These are phyloP conservation scores for Xenotilapia flavipinnis DNA, from an alignment of 2,113 vertebrate genomes.

Conservation along the genomic window DNA sequence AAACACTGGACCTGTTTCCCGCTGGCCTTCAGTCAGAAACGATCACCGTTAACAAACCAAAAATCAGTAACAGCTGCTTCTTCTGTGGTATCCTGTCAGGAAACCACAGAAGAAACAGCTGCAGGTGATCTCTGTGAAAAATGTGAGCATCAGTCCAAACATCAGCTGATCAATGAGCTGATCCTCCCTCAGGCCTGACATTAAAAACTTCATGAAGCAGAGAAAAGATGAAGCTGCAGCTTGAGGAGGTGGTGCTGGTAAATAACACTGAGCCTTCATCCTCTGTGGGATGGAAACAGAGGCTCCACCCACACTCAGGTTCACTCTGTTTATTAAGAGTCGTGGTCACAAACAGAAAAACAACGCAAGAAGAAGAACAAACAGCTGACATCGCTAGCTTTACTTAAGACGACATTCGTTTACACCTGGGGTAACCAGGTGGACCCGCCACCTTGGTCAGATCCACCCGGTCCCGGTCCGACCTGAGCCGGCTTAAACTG, in stretches of 20 bases:
- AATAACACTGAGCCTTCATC: neutral
- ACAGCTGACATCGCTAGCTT: neutral
- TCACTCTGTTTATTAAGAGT: conserved; percentile 39
- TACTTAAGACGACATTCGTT: neutral
- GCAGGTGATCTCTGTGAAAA: neutral
- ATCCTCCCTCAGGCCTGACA: neutral
- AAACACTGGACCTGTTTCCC: neutral
- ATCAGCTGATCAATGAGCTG: neutral
- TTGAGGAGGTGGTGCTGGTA: neutral
- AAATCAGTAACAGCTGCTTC: neutral
- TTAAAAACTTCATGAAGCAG: neutral
- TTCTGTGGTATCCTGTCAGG: neutral
- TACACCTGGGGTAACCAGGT: neutral
- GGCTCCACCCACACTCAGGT: neutral
- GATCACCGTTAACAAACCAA: neutral
- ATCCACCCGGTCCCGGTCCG: neutral
- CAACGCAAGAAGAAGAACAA: neutral
- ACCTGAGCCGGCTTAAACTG: neutral
- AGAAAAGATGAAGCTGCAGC: neutral
- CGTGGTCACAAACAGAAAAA: neutral
- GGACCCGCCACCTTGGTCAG: neutral
- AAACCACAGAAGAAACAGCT: neutral
- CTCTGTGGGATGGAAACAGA: neutral
- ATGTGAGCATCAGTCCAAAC: neutral
- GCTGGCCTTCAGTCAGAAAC: neutral